Percentiles rank a stretch among this genome's conserved stretches.
Evolutionary conservation across 2,113 vertebrate species (phyloP).

Genomic region (Rhabdornis inornatus): DNA sequence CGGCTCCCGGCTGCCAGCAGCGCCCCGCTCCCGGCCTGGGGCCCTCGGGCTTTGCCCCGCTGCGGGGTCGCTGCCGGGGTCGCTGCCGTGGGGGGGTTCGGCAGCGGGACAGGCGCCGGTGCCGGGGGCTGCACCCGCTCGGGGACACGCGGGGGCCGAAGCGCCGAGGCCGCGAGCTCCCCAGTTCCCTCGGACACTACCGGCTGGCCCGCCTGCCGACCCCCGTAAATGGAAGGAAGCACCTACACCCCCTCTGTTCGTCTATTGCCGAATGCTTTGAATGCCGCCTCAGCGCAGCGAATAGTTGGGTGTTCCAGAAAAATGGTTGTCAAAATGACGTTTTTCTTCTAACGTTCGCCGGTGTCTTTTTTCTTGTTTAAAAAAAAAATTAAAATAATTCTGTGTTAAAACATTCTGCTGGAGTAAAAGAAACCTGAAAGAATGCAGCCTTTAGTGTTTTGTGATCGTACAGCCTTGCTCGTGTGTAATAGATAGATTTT

Average conservation of each 20-base stretch:
- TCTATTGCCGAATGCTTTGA: not conserved
- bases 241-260: not conserved
- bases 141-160: not conserved
- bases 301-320: not conserved
- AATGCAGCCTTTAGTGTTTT: not conserved
- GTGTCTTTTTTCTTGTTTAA: fast-evolving
- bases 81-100: not conserved
- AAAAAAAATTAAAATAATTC: not conserved
- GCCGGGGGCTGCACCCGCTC: no score
- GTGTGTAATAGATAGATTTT: fast-evolving
- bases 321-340: not conserved
- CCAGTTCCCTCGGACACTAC: fast-evolving
- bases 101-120: not conserved
- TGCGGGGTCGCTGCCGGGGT: not conserved
- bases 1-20: not conserved
- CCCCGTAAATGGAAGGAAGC: not conserved
- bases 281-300: not conserved
- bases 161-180: not conserved
- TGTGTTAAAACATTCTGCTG: not conserved
- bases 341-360: not conserved
- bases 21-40: no score
- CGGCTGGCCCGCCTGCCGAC: not conserved
- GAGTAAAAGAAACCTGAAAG: not conserved
- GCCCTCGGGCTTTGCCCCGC: not conserved
- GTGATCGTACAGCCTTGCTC: fast-evolving